Percentiles rank a stretch among this genome's conserved stretches.
These are phyloP conservation scores for Petrocephalus zakoni DNA, from an alignment of 2,113 vertebrate species.

Conservation along the genomic window DNA sequence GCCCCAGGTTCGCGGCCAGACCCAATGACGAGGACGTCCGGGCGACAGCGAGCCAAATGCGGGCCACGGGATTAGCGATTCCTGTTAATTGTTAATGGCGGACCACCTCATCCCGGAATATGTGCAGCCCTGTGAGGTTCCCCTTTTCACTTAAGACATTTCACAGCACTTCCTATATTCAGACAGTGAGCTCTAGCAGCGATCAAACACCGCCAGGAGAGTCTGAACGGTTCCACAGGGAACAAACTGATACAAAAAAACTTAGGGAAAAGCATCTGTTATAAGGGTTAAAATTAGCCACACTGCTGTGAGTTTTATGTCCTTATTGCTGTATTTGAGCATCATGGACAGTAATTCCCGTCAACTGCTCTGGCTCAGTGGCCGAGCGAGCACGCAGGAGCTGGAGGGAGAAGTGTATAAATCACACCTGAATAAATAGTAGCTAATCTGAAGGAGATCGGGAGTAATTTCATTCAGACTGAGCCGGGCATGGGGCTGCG, in stretches of 20 bases:
- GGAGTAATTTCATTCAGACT: neutral
- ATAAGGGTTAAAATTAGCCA: neutral
- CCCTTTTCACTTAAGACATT: neutral
- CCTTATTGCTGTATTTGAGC: neutral
- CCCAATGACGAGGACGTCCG: neutral
- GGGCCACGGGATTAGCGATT: neutral
- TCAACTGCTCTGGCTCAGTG: neutral
- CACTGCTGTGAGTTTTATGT: neutral
- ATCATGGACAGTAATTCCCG: neutral
- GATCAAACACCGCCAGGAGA: neutral
- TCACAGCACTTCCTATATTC: neutral
- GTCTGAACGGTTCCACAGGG: neutral
- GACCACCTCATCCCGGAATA: slow-evolving; percentile 13
- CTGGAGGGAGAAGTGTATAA: neutral
- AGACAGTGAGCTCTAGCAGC: neutral
- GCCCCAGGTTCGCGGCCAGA: neutral
- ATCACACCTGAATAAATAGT: slow-evolving; percentile 15
- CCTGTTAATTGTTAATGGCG: neutral
- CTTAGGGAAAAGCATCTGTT: neutral
- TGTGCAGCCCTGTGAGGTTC: neutral
- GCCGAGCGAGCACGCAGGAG: neutral
- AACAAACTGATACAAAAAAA: neutral
- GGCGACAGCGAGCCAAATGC: neutral
- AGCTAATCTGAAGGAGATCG: slow-evolving; percentile 13
- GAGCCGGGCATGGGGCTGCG: neutral